Evolutionary conservation across 2,113 vertebrate species (phyloP), one percentile per base, ranked within the genome.

Genomic region (Ophiodon elongatus): DNA sequence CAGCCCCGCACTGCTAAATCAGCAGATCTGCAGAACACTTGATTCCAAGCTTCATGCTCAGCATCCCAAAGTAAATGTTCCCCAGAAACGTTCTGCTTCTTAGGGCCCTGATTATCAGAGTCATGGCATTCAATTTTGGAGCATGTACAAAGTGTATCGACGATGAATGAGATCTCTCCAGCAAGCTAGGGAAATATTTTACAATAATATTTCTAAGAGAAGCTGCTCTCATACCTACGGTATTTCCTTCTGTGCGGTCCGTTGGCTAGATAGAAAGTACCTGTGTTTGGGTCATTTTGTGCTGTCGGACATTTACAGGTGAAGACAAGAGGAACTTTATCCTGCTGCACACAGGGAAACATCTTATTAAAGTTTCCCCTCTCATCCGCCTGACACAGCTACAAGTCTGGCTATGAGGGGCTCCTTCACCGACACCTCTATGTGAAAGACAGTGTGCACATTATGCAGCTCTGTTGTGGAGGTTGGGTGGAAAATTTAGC

Each of bases 401-500:
- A 11, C 59, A 57, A 47, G 63, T 66, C 70, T 1, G 3, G 60
- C 85, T 80, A 57, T 54, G 80, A 80, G 75, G 87, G 85, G 69
- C 87, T 89, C 83, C 71, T 85, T 85, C 82, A 90, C 79, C 63
- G 62, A 85, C 74, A 90, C 80, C 84, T 87, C 76, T 17, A 27
- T 77, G 81, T 74, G 84, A 76, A 65, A 91, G 82, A 95, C 92
- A 94, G 84, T 88, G 81, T 35, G 65, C 79, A 81, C 88, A 89
- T 94, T 94, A 94, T 94, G 84, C 81, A 21, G 71, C 75, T 79
- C 70, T 60, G 85, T 81, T 69, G 69, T 84, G 74, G 88, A 86
- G 85, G 83, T 79, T 39, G 80, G 85, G 69, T 91, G 95, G 93
- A 95, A 94, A 91, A 76, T 86, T 90, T 86, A 56, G 56, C 90